These are phyloP conservation scores for Mactromeris polynyma DNA, from an alignment of 2,888 invertebrate species.

Conservation along the genomic window DNA sequence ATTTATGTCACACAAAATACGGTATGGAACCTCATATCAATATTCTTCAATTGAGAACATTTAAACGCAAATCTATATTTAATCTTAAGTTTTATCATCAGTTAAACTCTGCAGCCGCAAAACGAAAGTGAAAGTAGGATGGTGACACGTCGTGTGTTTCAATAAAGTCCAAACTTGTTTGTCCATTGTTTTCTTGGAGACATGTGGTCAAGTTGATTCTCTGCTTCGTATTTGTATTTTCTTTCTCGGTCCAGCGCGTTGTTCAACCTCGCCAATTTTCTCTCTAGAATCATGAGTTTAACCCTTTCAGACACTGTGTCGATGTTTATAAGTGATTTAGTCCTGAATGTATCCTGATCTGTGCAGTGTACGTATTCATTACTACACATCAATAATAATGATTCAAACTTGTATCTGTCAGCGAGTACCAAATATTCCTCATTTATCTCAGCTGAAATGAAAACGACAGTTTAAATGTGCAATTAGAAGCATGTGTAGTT, in stretches of 20 bases:
- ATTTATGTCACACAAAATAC: too few species aligned
- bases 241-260: conserved; percentile 55
- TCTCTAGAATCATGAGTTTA: conserved; percentile 59
- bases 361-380: conserved; percentile 58
- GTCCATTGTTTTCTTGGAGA: conserved; percentile 60
- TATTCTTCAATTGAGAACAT: too few species aligned
- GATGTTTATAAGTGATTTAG: conserved; percentile 46
- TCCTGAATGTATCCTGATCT: conserved; percentile 25
- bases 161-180: conserved; percentile 65
- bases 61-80: too few species aligned
- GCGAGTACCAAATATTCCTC: conserved; percentile 63
- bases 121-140: neutral
- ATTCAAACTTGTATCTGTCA: conserved; percentile 62
- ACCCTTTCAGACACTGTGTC: conserved; percentile 62
- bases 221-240: conserved; percentile 53
- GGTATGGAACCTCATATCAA: too few species aligned
- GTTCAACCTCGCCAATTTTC: conserved; percentile 57
- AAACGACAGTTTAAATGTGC: neutral
- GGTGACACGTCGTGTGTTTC: neutral
- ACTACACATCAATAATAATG: conserved; percentile 53
- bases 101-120: neutral
- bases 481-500: too few species aligned
- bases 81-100: too few species aligned
- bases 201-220: conserved; percentile 41
- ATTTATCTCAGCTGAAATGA: conserved; percentile 59